Conservation (phyloP, 1,140 invertebrate genomes). For the fruit fly (Drosophila melanogaster) region DNA sequence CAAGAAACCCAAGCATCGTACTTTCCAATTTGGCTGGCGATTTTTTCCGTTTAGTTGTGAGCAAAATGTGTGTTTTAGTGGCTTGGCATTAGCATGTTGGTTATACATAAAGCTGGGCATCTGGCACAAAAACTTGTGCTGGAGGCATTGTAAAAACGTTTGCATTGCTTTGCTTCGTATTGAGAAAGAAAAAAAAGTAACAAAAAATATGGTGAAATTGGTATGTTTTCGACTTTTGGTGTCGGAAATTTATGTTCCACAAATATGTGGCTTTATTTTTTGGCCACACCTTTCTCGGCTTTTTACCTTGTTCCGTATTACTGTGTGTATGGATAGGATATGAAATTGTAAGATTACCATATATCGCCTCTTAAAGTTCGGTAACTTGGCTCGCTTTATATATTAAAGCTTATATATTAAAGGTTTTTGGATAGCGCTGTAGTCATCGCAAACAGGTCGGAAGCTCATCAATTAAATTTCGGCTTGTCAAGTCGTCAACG, state of each 20-base stretch:
- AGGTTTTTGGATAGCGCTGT: not conserved
- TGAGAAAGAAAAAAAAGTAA: constrained; percentile 5
- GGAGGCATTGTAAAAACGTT: constrained; percentile 37
- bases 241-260: constrained; percentile 57
- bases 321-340: constrained; percentile 15
- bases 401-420: no score
- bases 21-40: constrained; percentile 66
- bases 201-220: constrained; percentile 30
- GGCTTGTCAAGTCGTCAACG: constrained; percentile 40
- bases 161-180: constrained; percentile 45
- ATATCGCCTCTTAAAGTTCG: not conserved
- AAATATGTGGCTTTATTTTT: constrained; percentile 64
- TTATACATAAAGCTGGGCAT: constrained; percentile 57
- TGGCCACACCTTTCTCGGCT: constrained; percentile 1
- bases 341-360: not conserved
- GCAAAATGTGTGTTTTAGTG: constrained; percentile 76
- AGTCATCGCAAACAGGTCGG: constrained; percentile 35
- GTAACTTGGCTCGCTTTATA: no score
- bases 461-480: constrained; percentile 60
- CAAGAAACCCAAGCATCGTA: constrained; percentile 31
- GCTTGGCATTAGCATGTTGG: constrained; percentile 73
- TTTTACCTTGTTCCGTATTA: constrained; percentile 7
- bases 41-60: constrained; percentile 45
- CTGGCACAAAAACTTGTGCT: constrained; percentile 27
- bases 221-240: constrained; percentile 48